A percentile compares a stretch with the other conserved stretches of the same genome.
These are phyloP conservation scores for Brachyopa scutellaris DNA, from an alignment of 2,888 invertebrate genomes.

Conservation along the genomic window DNA sequence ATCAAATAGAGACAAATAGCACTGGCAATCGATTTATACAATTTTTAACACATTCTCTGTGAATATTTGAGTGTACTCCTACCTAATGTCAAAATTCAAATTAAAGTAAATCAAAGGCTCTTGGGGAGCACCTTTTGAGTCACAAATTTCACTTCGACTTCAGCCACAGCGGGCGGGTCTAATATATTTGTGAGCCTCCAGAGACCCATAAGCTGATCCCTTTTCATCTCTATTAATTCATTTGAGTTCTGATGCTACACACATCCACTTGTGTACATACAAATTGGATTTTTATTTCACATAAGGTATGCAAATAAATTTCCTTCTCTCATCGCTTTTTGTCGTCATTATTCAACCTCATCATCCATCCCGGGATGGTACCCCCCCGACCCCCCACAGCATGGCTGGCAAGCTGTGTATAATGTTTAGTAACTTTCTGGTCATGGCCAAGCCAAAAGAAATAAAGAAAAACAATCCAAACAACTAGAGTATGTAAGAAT, in stretches of 20 bases:
- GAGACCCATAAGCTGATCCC: not conserved
- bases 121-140: too few species aligned
- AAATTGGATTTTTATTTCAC: not conserved
- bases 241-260: not conserved
- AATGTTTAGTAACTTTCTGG: slow-evolving; percentile 2
- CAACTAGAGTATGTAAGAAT: not conserved
- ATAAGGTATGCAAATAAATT: not conserved
- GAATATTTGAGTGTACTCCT: too few species aligned
- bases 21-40: too few species aligned
- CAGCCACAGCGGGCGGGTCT: too few species aligned
- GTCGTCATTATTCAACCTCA: not conserved
- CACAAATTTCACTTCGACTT: not conserved
- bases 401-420: not conserved
- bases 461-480: not conserved
- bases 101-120: too few species aligned
- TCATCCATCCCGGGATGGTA: too few species aligned
- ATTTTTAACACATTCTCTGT: too few species aligned
- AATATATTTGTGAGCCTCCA: not conserved
- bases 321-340: not conserved
- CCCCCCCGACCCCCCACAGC: not conserved
- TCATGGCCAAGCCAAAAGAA: slow-evolving; percentile 1
- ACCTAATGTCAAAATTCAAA: too few species aligned
- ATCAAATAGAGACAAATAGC: too few species aligned
- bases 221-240: not conserved
- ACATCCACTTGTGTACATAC: not conserved